Evolutionary conservation across 2,888 invertebrate genomes (phyloP), one percentile per base, ranked within the genome.

Genomic region (Amphipoea oculea): DNA sequence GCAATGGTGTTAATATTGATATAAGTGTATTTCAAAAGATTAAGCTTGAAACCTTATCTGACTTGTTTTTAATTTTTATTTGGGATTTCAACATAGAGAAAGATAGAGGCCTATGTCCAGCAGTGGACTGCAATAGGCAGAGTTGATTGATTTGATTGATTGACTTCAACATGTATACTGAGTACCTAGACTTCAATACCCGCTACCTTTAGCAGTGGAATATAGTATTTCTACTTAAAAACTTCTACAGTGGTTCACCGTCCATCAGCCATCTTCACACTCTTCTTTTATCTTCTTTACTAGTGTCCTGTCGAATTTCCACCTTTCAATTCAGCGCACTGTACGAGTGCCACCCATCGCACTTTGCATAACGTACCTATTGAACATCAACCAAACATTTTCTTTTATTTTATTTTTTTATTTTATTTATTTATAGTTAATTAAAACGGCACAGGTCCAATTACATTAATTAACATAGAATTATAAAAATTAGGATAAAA

Each of bases 1-100:
- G 48, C 12, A 76, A 12, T n/a, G 11, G 36, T 45, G n/a, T 36
- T 73, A 63, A 69, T 68, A 66, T 74, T 60, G 29, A 40, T 40
- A 42, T 45, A 69, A n/a, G 29, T 17, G 48, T 45, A 51, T 66
- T 60, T 54, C 9, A 1, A 65, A 51, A 69, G 17, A 0, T 42
- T 29, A 36, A 62, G 17, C 17, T 23, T 54, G 36, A 23, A 48
- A 48, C 23, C 57, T 29, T 48, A 40, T 29, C 7, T 14, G 36
- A 48, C 3, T 12, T 29, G 5, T 72, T 23, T 48, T 23, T 60
- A 60, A 2, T 6, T 69, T 45, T 23, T 36, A 36, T 51, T 70
- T 36, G 23, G 36, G 36, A 36, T 9, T 23, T 57, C 23, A 23
- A 23, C 0, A 54, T 40, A 40, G 40, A 40, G 40, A 40, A 2